Evolutionary conservation across 2,888 invertebrate genomes (phyloP).

Genomic region (Cheilosia impressa): DNA sequence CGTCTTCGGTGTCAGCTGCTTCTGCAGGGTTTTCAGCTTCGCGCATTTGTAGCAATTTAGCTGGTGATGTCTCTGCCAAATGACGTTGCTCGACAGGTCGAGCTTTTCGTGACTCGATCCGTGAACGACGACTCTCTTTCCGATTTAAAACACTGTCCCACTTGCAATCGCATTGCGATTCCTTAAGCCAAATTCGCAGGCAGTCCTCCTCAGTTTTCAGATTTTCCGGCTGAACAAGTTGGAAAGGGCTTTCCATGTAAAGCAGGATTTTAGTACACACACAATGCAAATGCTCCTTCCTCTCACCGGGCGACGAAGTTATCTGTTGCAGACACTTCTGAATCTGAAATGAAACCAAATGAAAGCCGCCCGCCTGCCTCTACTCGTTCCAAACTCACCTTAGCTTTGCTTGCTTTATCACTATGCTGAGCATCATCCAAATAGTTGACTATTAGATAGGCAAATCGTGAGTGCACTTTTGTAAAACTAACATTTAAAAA

Average conservation of each 20-base stretch:
- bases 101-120: slow-evolving; percentile 81
- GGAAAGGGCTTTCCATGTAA: slow-evolving; percentile 78
- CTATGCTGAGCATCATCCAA: slow-evolving; percentile 83
- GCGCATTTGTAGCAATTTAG: slow-evolving; percentile 47
- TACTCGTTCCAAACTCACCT: slow-evolving; percentile 76
- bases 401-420: slow-evolving; percentile 74
- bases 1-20: slow-evolving; percentile 78
- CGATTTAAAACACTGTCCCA: slow-evolving; percentile 84
- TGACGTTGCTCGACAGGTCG: slow-evolving; percentile 60
- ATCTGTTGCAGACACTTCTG: slow-evolving; percentile 78
- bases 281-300: slow-evolving; percentile 84
- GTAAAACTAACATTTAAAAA: slow-evolving; percentile 87
- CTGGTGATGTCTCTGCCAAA: slow-evolving; percentile 26
- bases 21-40: slow-evolving; percentile 40
- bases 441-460: slow-evolving; percentile 86
- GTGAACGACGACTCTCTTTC: slow-evolving; percentile 83
- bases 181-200: slow-evolving; percentile 85
- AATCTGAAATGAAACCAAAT: slow-evolving; percentile 70
- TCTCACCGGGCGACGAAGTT: slow-evolving; percentile 78
- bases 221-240: slow-evolving; percentile 82
- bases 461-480: slow-evolving; percentile 87
- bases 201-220: slow-evolving; percentile 86
- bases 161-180: slow-evolving; percentile 86
- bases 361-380: neutral
- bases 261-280: slow-evolving; percentile 82